Evolutionary conservation across 2,113 vertebrate genomes (phyloP), one percentile per base, ranked within the genome.

Genomic region (Hoplias malabaricus): DNA sequence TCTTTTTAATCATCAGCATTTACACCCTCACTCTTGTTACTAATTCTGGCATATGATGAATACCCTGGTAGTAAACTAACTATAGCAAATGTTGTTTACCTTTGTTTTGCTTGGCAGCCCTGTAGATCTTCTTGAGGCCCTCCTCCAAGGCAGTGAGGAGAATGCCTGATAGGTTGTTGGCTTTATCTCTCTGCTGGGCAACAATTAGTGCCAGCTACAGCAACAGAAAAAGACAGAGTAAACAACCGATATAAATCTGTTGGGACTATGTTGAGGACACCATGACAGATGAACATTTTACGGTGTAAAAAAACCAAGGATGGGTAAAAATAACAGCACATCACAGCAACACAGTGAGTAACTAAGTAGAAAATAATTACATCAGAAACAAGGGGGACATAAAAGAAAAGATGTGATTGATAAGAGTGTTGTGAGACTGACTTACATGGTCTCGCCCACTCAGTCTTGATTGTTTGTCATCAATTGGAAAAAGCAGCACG

Each of bases 81-180:
- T 57, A 5, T 5, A 59, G 38, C 1, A 23, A 19, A 13, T 1
- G 2, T 14, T 10, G 23, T 29, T 63, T 89, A 98, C 96, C 96
- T 59, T 93, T 94, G 16, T 74, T 92, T 84, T 86, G 91, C 89
- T 92, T 95, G 82, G 95, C 96, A 66, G 88, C 94, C 50, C 81
- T 78, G 83, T 86, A 92, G 78, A 98, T 92, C 92, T 95, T 97
- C 87, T 91, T 94, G 56, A 98, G 91, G n/a, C 94, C 95, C 43
- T 92, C 90, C 74, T 96, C 95, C 79, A 98, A 90, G 81, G 95
- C 94, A 6, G 87, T 88, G 21, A 97, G 90, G 33, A 88, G 90
- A 88, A 98, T 94, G 82, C 94, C 95, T 76, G 96, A 96, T 77
- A 96, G 84, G 48, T 89, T 94, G 90, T 95, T 95, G 82, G 86